Percentiles rank a stretch among this genome's conserved stretches.
Conservation (phyloP, 2,888 invertebrate genomes). For the Asteroscopus sphinx region DNA sequence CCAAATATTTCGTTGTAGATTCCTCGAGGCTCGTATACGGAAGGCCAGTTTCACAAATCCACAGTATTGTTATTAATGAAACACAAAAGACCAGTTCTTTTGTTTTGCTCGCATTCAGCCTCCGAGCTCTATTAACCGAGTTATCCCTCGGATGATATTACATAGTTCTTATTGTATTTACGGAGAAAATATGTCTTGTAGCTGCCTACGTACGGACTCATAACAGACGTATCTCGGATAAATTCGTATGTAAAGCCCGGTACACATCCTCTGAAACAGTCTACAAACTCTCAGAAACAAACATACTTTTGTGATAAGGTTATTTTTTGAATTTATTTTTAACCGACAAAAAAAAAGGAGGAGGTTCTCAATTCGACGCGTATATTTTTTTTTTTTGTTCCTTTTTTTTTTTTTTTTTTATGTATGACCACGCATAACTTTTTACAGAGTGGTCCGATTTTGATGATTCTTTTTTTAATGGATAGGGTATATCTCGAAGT, state of each 20-base stretch:
- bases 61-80: conserved; percentile 32
- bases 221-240: not conserved
- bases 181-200: conserved; percentile 15
- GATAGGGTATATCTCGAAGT: too few relatives aligned
- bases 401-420: too few relatives aligned
- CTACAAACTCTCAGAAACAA: not conserved
- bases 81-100: conserved; percentile 43
- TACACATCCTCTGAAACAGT: not conserved
- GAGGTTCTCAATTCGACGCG: too few relatives aligned
- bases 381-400: too few relatives aligned
- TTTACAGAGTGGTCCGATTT: too few relatives aligned
- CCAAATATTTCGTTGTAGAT: conserved; percentile 5
- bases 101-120: conserved; percentile 32
- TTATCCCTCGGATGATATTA: conserved; percentile 39
- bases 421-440: too few relatives aligned
- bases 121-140: conserved; percentile 33
- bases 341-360: too few relatives aligned
- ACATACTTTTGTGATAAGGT: not conserved
- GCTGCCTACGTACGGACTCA: not conserved
- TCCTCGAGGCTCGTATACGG: not conserved
- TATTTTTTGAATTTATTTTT: too few relatives aligned
- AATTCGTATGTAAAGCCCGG: not conserved
- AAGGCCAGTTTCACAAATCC: conserved; percentile 14
- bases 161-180: conserved; percentile 36
- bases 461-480: too few relatives aligned